phyloP scores from a whole-genome alignment of 2,888 invertebrate genomes.

The Lamellibrachia columna region DNA sequence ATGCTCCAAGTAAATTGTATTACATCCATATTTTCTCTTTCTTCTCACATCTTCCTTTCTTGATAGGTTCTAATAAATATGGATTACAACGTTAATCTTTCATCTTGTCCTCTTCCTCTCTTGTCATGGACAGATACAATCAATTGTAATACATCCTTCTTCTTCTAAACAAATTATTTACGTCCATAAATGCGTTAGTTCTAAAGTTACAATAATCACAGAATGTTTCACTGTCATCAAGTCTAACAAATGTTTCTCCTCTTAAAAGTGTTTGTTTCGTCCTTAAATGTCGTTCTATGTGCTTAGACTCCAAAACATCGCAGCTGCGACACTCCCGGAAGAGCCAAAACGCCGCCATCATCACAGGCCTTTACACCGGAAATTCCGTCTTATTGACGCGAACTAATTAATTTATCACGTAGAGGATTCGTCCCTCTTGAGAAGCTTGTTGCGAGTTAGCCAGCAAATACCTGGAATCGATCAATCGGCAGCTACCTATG shows the following conservation, averaged over 20 bases:
- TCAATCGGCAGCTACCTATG: background rate
- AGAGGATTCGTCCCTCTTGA: background rate
- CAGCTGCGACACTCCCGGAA: background rate
- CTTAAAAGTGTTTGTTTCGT: background rate
- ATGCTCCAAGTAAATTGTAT: background rate
- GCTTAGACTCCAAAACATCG: background rate
- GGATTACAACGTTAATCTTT: background rate
- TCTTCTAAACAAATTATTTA: background rate
- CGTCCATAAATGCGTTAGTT: background rate
- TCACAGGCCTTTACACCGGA: background rate
- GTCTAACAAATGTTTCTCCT: background rate
- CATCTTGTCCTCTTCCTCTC: background rate
- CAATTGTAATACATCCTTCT: background rate
- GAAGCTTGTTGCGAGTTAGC: background rate
- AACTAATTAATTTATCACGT: background rate
- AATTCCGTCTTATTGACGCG: background rate
- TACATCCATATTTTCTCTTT: background rate
- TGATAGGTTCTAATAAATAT: background rate
- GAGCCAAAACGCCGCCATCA: background rate
- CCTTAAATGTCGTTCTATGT: background rate
- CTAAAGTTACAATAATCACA: background rate
- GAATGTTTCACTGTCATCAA: background rate
- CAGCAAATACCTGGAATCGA: background rate
- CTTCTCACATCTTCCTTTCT: background rate
- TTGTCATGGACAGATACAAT: background rate